Percentiles rank a stretch among this genome's conserved stretches.
Conservation (phyloP, 1,140 invertebrate genomes). For the Microplitis demolitor region DNA sequence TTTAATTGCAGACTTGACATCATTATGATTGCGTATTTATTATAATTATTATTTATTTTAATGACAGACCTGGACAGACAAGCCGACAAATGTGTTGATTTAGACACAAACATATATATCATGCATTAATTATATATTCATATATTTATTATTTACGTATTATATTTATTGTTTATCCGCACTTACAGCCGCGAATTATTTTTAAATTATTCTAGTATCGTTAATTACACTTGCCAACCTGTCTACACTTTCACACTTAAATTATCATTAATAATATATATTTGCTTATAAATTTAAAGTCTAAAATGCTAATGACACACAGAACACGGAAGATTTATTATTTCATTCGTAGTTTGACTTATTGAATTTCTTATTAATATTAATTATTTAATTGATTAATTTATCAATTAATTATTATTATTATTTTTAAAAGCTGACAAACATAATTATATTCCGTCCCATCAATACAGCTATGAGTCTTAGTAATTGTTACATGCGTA, state of each 20-base stretch:
- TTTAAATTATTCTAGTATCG: not conserved
- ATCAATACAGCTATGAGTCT: not conserved
- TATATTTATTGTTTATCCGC: slow-evolving; percentile 18
- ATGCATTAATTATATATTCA: slow-evolving; percentile 1
- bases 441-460: slow-evolving; percentile 1
- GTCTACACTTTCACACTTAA: not conserved
- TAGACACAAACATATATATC: not conserved
- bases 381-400: not conserved
- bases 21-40: slow-evolving; percentile 14
- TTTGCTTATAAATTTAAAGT: not conserved
- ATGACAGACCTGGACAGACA: slow-evolving; percentile 6
- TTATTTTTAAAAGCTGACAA: not conserved
- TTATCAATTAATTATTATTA: not conserved
- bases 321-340: slow-evolving; percentile 21
- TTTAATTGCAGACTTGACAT: slow-evolving; percentile 14
- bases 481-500: not conserved
- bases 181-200: not conserved
- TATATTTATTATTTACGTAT: slow-evolving; percentile 4
- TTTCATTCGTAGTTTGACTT: slow-evolving; percentile 1
- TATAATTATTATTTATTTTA: not conserved
- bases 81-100: not conserved
- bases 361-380: not conserved
- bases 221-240: not conserved
- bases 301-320: slow-evolving; percentile 16
- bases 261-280: slow-evolving; percentile 6